Percentiles rank a stretch among this genome's conserved stretches.
phyloP scores from a whole-genome alignment of 2,888 invertebrate genomes.

The Empis stercorea region DNA sequence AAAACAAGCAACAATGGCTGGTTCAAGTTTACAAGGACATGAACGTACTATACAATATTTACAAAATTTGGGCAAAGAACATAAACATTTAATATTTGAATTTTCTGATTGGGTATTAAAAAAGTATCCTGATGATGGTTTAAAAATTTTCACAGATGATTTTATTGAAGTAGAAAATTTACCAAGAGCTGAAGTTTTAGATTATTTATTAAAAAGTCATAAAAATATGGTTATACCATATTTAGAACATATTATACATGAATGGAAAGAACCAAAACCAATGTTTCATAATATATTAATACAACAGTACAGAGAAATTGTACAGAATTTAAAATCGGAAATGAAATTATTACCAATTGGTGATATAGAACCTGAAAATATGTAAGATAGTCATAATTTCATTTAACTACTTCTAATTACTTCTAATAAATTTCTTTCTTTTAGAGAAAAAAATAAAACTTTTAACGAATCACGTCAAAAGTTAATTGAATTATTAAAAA shows the following conservation, averaged over 20 bases:
- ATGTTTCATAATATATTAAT: conserved; percentile 84
- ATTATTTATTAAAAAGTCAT: conserved; percentile 74
- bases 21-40: conserved; percentile 61
- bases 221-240: conserved; percentile 78
- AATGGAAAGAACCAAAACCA: conserved; percentile 76
- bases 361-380: conserved; percentile 1
- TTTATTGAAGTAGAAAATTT: conserved; percentile 76
- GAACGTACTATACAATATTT: conserved; percentile 82
- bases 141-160: conserved; percentile 80
- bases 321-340: conserved; percentile 35
- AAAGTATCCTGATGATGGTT: conserved; percentile 75
- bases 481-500: conserved; percentile 66
- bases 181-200: conserved; percentile 77
- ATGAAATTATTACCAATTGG: conserved; percentile 21
- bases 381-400: neutral
- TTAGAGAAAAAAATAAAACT: conserved; percentile 16
- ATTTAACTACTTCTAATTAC: too few species aligned
- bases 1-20: conserved; percentile 49
- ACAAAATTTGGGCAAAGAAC: conserved; percentile 69
- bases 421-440: neutral
- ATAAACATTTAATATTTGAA: conserved; percentile 81
- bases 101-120: conserved; percentile 88
- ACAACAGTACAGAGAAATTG: conserved; percentile 74
- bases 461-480: conserved; percentile 39
- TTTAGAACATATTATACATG: conserved; percentile 82